Percentiles rank a stretch among this genome's conserved stretches.
Evolutionary conservation across 2,113 vertebrate genomes (phyloP).

Genomic region (Chroicocephalus ridibundus): DNA sequence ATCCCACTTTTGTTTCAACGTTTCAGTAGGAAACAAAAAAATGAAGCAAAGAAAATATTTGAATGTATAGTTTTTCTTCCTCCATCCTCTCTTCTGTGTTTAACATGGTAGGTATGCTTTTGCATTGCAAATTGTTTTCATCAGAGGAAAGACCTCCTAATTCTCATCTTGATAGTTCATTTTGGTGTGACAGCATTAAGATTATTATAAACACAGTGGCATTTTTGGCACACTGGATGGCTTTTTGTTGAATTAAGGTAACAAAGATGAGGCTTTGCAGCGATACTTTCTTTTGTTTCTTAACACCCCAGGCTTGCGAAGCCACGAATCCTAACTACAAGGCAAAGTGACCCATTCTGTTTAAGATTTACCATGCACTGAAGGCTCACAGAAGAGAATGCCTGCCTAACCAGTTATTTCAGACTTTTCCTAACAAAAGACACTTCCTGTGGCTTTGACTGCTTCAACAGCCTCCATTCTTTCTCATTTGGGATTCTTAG

Average conservation of each 20-base stretch:
- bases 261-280: not conserved
- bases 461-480: not conserved
- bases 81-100: not conserved
- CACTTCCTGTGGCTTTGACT: not conserved
- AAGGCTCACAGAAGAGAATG: not conserved
- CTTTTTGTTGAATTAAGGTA: constrained; percentile 39
- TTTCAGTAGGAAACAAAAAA: not conserved
- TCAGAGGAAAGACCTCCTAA: not conserved
- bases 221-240: not conserved
- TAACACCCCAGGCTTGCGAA: not conserved
- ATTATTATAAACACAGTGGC: not conserved
- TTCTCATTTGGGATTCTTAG: not conserved
- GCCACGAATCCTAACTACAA: not conserved
- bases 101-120: not conserved
- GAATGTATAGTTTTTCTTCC: not conserved
- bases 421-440: not conserved
- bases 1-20: not conserved
- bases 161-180: not conserved
- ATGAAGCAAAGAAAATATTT: not conserved
- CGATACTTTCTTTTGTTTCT: not conserved
- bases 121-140: not conserved
- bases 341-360: not conserved
- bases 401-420: not conserved
- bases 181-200: not conserved
- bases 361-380: not conserved